Conservation (phyloP, 1,140 invertebrate genomes). For the Ceratitis capitata region DNA sequence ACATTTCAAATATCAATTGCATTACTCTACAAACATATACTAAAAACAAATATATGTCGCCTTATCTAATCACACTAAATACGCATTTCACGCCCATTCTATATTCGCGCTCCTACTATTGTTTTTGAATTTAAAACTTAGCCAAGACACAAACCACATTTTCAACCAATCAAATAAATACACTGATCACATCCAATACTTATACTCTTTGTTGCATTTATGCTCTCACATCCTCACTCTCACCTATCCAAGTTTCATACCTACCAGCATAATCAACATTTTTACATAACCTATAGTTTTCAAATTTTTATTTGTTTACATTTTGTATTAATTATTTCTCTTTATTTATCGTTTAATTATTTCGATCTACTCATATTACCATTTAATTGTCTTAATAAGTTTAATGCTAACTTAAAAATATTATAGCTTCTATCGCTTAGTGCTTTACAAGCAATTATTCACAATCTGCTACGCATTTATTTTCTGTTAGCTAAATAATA, state of each 20-base stretch:
- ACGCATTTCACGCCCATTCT: neutral
- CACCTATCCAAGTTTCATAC: neutral
- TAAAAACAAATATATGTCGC: neutral
- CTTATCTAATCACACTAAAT: neutral
- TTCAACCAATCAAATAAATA: neutral
- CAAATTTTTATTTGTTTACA: neutral
- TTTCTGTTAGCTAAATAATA: too few species aligned
- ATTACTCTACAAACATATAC: too few species aligned
- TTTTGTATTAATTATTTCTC: neutral
- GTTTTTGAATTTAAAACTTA: neutral
- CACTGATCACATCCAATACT: neutral
- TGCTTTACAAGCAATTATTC: too few species aligned
- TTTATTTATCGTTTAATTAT: neutral
- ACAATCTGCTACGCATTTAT: too few species aligned
- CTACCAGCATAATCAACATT: neutral
- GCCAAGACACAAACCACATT: neutral
- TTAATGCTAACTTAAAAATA: neutral
- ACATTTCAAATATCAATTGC: too few species aligned
- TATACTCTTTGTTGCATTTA: neutral
- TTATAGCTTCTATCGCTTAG: neutral
- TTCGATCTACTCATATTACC: neutral
- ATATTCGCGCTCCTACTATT: neutral
- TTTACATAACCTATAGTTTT: neutral
- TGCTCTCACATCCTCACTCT: neutral
- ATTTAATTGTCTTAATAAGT: neutral